A percentile compares a stretch with the other conserved stretches of the same genome.
These are phyloP conservation scores for Etheostoma nigrum DNA, from an alignment of 2,797 vertebrate genomes.

Conservation along the genomic window DNA sequence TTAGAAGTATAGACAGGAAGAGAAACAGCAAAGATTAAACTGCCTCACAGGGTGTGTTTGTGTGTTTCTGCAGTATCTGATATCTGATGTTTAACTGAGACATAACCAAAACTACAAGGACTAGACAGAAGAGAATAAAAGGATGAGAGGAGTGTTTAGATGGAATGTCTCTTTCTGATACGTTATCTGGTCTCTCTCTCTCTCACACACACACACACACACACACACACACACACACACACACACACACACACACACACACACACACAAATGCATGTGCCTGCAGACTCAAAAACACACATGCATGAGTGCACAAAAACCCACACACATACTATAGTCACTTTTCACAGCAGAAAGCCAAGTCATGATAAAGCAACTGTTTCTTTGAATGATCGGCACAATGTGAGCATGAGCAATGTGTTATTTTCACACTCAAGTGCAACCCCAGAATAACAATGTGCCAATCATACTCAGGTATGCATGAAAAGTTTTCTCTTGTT, in stretches of 20 bases:
- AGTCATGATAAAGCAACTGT: conserved; percentile 25
- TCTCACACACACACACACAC: neutral
- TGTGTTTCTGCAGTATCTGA: conserved; percentile 37
- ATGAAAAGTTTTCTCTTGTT: conserved; percentile 48
- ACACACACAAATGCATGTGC: neutral
- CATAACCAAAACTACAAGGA: conserved; percentile 54
- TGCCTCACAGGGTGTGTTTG: conserved; percentile 32
- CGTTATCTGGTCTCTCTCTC: conserved; percentile 29
- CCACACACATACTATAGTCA: conserved; percentile 10
- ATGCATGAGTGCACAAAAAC: conserved; percentile 11
- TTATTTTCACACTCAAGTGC: conserved; percentile 46
- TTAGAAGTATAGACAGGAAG: conserved; percentile 56
- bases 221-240: conserved; percentile 9
- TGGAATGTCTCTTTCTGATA: conserved; percentile 37
- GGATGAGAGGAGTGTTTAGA: conserved; percentile 21
- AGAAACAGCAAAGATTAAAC: conserved; percentile 52
- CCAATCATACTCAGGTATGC: conserved; percentile 33
- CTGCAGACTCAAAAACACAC: conserved; percentile 1
- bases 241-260: conserved; percentile 6
- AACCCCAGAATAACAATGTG: conserved; percentile 46
- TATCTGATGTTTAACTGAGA: conserved; percentile 50
- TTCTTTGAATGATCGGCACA: conserved; percentile 43
- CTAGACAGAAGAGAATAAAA: conserved; percentile 39
- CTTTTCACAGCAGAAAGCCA: conserved; percentile 28
- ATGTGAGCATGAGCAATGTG: conserved; percentile 29